These are phyloP conservation scores for Tinamus major DNA, from an alignment of 2,797 vertebrate species.

Conservation along the genomic window DNA sequence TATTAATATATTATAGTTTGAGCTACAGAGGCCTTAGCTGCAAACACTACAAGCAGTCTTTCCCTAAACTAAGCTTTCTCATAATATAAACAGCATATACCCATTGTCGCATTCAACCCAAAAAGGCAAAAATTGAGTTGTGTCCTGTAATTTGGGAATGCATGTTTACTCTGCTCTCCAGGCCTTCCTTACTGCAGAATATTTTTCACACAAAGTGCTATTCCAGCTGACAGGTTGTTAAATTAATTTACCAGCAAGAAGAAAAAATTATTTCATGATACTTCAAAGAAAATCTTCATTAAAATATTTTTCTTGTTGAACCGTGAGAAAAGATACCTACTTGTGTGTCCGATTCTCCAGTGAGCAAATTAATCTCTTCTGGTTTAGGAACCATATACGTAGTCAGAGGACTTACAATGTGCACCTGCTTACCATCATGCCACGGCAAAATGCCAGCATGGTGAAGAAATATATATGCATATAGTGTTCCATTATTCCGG, in stretches of 20 bases:
- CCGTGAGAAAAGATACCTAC: slow-evolving; percentile 67
- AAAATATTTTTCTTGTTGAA: background rate
- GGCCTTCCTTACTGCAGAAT: background rate
- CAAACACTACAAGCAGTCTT: background rate
- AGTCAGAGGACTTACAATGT: slow-evolving; percentile 90
- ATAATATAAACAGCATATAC: background rate
- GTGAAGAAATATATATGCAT: slow-evolving; percentile 92
- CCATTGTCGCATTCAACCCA: background rate
- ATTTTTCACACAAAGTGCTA: background rate
- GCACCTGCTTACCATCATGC: slow-evolving; percentile 91
- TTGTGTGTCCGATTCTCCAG: slow-evolving; percentile 85
- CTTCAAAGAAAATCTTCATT: background rate
- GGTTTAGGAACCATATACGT: slow-evolving; percentile 87
- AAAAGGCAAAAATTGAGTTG: background rate
- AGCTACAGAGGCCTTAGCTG: background rate
- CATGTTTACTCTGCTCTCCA: background rate
- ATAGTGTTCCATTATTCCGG: slow-evolving; percentile 89
- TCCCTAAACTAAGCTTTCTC: background rate
- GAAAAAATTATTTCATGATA: background rate
- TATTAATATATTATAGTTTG: background rate
- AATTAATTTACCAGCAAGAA: background rate
- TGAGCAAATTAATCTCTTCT: slow-evolving; percentile 89
- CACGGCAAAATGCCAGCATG: slow-evolving; percentile 89
- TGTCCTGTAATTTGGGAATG: background rate
- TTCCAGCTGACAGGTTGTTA: background rate